Base-by-base conservation (phyloP, 2,888 invertebrate genomes). In the Dyspetes luteomarginatus region DNA sequence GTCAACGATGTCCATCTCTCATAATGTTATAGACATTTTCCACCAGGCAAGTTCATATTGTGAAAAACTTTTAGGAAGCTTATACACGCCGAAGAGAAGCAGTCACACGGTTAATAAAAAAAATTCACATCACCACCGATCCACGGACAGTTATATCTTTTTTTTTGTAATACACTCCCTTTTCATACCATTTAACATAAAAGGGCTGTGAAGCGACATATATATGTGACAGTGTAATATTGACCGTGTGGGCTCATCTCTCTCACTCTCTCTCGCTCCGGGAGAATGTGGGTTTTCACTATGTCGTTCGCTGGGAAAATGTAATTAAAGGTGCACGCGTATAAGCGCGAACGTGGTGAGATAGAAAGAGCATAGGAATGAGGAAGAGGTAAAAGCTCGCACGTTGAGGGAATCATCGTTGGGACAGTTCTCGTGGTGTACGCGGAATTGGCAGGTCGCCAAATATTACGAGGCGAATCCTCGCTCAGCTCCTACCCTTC, bases 291-390 rank as follows among this genome's bases (percentile, higher is more conserved):
- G 58, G 56, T 80, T 76, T 67, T 45, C 43, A 41, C 48, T 30
- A 19, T 55, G 45, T 36, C 75, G 24, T 67, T 76, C 28, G 26
- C n/a, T 9, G 56, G 30, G 62, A 76, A 67, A 81, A 81, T 76
- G 76, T 76, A 67, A 81, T 81, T 73, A 69, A 80, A 80, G 76
- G 72, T 76, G 65, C 7, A 65, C 45, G 52, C 52, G 60, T 72
- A 36, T 56, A 41, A 15, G 58, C n/a, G 62, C 28, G 60, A 71
- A 24, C 17, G 24, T 41, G 62, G 26, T 2, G 43, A 9, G 22
- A 64, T n/a, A 41, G 3, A 24, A 22, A 48, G 48, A 30, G 50
- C 1, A 2, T 24, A 1, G 24, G 17, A 28, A 24, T 22, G 60
- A 24, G 17, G 19, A 9, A 43, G 22, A 43, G 30, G 41, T 41